Evolutionary conservation across 2,888 invertebrate genomes (phyloP).

Genomic region (Cataglyphis livida): DNA sequence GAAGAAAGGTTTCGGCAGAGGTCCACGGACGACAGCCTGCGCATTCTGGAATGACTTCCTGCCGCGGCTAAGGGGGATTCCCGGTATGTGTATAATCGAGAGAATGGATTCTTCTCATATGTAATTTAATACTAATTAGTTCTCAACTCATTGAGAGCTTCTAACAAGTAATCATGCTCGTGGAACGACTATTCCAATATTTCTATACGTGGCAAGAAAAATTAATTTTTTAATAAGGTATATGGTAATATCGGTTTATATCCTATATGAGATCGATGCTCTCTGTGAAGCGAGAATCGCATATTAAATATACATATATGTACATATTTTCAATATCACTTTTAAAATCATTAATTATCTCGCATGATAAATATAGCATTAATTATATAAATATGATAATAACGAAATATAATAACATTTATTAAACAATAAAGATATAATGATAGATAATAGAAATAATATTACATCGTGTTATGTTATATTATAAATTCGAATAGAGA

Average conservation of each 20-base stretch:
- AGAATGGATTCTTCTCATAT: background rate
- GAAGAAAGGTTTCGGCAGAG: slow-evolving; percentile 89
- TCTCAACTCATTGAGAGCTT: background rate
- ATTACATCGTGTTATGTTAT: background rate
- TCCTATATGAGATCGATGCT: too few species aligned
- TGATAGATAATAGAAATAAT: background rate
- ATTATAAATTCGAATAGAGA: background rate
- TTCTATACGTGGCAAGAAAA: background rate
- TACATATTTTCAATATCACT: too few species aligned
- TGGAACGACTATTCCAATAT: background rate
- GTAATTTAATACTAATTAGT: background rate
- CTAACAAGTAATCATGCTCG: background rate
- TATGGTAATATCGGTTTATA: too few species aligned
- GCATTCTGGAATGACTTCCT: slow-evolving; percentile 99
- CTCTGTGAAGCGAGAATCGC: too few species aligned
- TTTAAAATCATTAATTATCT: too few species aligned
- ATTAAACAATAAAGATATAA: background rate
- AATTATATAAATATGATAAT: background rate
- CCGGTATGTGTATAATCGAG: slow-evolving; percentile 86
- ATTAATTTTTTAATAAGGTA: too few species aligned
- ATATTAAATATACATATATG: too few species aligned
- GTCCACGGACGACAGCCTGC: slow-evolving; percentile 94
- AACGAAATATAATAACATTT: background rate
- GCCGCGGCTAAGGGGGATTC: slow-evolving; percentile 93
- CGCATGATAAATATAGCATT: too few species aligned